These are phyloP conservation scores for Pherbina coryleti DNA, from an alignment of 2,888 invertebrate species.

Conservation along the genomic window DNA sequence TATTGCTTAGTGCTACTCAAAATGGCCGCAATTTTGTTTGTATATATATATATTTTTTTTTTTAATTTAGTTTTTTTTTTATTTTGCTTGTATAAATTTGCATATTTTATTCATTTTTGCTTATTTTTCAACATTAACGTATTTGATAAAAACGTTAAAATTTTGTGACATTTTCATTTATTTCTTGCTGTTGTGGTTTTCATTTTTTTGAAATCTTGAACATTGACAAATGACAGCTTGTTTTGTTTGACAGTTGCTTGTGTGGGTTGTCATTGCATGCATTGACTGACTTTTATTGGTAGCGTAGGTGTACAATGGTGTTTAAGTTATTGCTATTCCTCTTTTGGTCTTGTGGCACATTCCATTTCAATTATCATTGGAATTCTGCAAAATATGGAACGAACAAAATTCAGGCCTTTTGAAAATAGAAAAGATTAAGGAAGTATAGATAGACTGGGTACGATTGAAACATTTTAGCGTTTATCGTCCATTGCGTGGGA, in stretches of 20 bases:
- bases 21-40: conserved; percentile 1
- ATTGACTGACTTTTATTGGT: neutral
- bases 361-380: conserved; percentile 23
- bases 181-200: conserved; percentile 8
- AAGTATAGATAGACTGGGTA: no score
- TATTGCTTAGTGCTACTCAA: neutral
- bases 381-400: no score
- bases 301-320: conserved; percentile 2
- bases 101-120: neutral
- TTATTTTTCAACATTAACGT: conserved; percentile 17
- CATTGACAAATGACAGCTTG: conserved; percentile 33
- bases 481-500: no score
- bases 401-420: no score
- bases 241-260: conserved; percentile 30
- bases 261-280: conserved; percentile 30
- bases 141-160: conserved; percentile 36
- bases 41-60: no score
- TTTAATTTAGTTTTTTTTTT: neutral
- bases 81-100: neutral
- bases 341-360: neutral
- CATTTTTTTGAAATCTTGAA: neutral
- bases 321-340: neutral
- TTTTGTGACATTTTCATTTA: conserved; percentile 43
- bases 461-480: no score
- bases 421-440: no score